phyloP scores from a whole-genome alignment of 2,113 vertebrate species.

The Natator depressus region DNA sequence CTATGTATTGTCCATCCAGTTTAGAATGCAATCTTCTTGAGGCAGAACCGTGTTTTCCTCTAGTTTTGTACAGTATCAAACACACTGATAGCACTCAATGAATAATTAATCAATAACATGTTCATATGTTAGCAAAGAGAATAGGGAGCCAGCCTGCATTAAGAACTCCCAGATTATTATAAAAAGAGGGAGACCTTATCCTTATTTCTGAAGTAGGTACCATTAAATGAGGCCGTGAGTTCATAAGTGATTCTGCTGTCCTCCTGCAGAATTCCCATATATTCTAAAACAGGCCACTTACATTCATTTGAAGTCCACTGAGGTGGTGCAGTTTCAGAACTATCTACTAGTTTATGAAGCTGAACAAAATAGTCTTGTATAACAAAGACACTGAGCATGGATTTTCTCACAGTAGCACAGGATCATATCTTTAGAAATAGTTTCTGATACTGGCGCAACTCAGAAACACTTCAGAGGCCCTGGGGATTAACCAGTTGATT shows the following conservation, averaged over 20 bases:
- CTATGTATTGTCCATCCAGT: not conserved
- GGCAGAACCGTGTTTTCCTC: not conserved
- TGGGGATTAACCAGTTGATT: not conserved
- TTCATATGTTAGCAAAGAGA: not conserved
- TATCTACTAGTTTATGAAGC: constrained; percentile 39
- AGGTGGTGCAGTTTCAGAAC: constrained; percentile 18
- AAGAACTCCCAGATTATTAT: not conserved
- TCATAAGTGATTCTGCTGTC: not conserved
- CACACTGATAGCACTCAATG: not conserved
- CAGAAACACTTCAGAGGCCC: not conserved
- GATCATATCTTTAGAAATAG: constrained; percentile 32
- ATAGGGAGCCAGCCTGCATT: not conserved
- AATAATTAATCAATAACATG: not conserved
- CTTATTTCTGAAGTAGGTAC: not conserved
- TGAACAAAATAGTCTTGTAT: not conserved
- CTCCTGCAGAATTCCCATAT: not conserved
- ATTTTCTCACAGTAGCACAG: not conserved
- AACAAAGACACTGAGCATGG: constrained; percentile 8
- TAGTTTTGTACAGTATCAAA: not conserved
- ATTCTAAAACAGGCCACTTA: not conserved
- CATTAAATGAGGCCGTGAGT: not conserved
- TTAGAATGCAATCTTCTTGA: not conserved
- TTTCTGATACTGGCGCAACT: not conserved
- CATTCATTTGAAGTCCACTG: constrained; percentile 23
- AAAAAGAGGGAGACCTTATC: not conserved